A percentile compares a stretch with the other conserved stretches of the same genome.
These are phyloP conservation scores for Carollia perspicillata DNA, from an alignment of 2,113 vertebrate genomes.

Conservation along the genomic window DNA sequence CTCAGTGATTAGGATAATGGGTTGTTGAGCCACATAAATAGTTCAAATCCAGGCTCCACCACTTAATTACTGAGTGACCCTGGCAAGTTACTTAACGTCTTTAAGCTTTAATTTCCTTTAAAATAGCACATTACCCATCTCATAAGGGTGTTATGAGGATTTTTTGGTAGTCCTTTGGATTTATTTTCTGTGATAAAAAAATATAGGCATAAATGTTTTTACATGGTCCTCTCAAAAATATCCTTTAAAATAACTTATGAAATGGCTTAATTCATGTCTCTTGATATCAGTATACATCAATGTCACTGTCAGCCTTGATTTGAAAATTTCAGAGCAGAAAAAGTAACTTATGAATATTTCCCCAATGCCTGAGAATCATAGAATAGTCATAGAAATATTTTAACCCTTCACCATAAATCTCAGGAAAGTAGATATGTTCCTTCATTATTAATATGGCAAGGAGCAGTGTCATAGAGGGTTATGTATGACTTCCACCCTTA, in stretches of 20 bases:
- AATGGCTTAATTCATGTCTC: constrained; percentile 48
- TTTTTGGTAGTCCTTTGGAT: constrained; percentile 59
- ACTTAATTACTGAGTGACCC: not conserved
- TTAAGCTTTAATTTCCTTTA: not conserved
- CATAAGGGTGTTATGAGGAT: not conserved
- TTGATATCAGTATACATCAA: constrained; percentile 40
- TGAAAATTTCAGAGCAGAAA: constrained; percentile 44
- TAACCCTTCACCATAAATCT: no score
- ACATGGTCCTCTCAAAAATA: constrained; percentile 14
- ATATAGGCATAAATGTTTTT: constrained; percentile 47
- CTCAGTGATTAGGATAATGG: not conserved
- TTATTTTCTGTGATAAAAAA: constrained; percentile 60
- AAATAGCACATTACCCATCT: not conserved
- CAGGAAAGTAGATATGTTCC: no score
- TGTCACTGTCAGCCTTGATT: constrained; percentile 45
- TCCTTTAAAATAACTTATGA: constrained; percentile 48
- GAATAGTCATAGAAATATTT: no score
- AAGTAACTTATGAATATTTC: not conserved
- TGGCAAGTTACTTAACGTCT: not conserved
- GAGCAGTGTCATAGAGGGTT: no score
- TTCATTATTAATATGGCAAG: no score
- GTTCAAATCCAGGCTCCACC: not conserved
- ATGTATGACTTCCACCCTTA: constrained; percentile 78
- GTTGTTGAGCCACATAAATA: not conserved
- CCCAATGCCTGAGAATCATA: no score